Evolutionary conservation across 2,113 vertebrate species (phyloP).

Genomic region (Tapirus terrestris): DNA sequence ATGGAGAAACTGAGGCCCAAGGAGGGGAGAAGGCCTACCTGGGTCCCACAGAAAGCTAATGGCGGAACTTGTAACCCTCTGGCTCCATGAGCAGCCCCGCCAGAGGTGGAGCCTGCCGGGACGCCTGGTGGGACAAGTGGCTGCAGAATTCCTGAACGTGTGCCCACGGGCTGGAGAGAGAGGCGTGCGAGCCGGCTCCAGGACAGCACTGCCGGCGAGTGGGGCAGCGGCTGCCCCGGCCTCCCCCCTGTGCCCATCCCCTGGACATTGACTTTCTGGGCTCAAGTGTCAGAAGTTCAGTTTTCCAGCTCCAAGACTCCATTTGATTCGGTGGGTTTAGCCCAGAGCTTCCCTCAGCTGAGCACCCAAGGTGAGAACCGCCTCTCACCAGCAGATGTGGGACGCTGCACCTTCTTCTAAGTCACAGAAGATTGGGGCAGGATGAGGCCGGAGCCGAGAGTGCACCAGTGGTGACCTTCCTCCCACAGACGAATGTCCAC

Average conservation of each 20-base stretch:
- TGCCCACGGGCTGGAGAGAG: rapidly evolving
- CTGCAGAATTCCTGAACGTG: background rate
- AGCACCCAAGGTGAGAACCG: background rate
- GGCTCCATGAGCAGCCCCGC: background rate
- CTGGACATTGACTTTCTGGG: background rate
- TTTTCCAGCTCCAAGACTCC: background rate
- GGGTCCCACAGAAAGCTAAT: background rate
- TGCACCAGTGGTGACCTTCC: background rate
- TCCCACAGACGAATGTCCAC: background rate
- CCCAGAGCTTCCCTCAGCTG: background rate
- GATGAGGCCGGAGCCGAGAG: background rate
- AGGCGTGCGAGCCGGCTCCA: rapidly evolving
- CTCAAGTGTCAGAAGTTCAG: background rate
- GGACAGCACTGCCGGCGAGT: background rate
- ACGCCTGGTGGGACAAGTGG: background rate
- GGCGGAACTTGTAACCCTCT: background rate
- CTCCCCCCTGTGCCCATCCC: background rate
- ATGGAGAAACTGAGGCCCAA: background rate
- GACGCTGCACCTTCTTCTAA: background rate
- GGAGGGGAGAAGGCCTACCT: background rate
- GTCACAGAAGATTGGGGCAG: background rate
- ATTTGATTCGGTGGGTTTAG: background rate
- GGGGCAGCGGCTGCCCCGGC: rapidly evolving
- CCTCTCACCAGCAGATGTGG: background rate
- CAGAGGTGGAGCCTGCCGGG: background rate